Conservation (phyloP, 1,140 invertebrate genomes). For the Psilanteris sp. region DNA sequence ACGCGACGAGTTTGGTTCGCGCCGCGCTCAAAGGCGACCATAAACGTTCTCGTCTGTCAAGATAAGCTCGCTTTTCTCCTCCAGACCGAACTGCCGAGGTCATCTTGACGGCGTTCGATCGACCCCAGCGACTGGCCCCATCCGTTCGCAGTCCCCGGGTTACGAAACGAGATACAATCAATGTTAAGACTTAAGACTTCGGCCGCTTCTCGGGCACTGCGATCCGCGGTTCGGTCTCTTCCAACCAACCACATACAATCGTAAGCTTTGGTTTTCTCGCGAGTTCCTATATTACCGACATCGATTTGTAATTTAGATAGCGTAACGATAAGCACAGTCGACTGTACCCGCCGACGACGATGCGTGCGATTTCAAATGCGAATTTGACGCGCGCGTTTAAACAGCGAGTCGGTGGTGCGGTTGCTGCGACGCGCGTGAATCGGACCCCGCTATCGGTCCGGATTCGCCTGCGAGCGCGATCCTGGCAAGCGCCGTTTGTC, state of each 20-base stretch:
- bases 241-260: too few species aligned
- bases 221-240: conserved; percentile 4
- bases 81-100: conserved; percentile 50
- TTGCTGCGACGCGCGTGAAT: too few species aligned
- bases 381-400: too few species aligned
- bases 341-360: too few species aligned
- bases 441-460: too few species aligned
- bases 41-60: conserved; percentile 19
- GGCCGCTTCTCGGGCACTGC: conserved; percentile 51
- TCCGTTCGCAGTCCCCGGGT: too few species aligned
- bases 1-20: conserved; percentile 31
- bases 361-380: too few species aligned
- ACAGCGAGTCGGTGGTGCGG: too few species aligned
- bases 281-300: conserved; percentile 34
- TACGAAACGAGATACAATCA: conserved; percentile 49
- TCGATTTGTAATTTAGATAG: conserved; percentile 25
- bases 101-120: conserved; percentile 45
- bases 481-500: too few species aligned
- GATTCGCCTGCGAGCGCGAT: too few species aligned
- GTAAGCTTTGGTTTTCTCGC: background rate
- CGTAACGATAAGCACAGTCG: too few species aligned
- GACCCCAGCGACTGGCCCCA: conserved; percentile 10
- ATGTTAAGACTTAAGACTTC: conserved; percentile 54
- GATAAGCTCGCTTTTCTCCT: conserved; percentile 42
- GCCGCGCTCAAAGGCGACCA: conserved; percentile 9